A percentile compares a stretch with the other conserved stretches of the same genome.
phyloP scores from a whole-genome alignment of 2,797 vertebrate genomes.

The Crenuchus spilurus region DNA sequence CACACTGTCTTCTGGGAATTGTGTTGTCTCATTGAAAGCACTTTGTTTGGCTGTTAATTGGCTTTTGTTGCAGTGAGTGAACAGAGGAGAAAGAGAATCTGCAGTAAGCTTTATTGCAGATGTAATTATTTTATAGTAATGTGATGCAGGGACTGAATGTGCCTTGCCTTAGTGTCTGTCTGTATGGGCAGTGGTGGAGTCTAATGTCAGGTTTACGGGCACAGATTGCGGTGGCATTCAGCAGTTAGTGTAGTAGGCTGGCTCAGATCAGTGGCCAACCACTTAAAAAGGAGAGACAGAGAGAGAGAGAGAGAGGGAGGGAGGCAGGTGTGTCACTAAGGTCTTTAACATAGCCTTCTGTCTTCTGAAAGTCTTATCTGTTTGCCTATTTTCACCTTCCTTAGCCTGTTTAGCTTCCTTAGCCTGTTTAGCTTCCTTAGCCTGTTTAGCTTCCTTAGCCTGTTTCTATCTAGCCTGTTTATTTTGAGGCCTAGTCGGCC shows the following conservation, averaged over 20 bases:
- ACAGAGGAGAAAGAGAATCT: constrained; percentile 64
- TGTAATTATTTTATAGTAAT: constrained; percentile 64
- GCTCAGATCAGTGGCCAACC: constrained; percentile 7
- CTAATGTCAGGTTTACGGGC: constrained; percentile 17
- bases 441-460: too few species aligned
- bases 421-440: too few species aligned
- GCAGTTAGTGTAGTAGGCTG: background rate
- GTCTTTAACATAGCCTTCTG: too few species aligned
- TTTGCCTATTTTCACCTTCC: too few species aligned
- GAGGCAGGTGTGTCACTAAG: too few species aligned
- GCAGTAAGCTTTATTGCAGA: constrained; percentile 69
- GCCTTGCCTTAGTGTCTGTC: background rate
- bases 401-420: too few species aligned
- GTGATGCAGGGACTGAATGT: constrained; percentile 6
- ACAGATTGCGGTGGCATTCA: background rate
- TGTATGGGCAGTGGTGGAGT: background rate
- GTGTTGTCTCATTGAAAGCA: constrained; percentile 63
- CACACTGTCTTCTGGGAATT: constrained; percentile 52
- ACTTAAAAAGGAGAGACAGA: constrained; percentile 3
- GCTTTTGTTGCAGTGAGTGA: constrained; percentile 70
- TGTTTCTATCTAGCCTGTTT: too few species aligned
- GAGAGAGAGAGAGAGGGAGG: background rate
- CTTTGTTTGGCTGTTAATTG: constrained; percentile 72
- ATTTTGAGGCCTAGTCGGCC: too few species aligned
- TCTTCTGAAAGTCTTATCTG: too few species aligned